These are phyloP conservation scores for Tenualosa thibaudeaui DNA, from an alignment of 2,797 vertebrate genomes.

Conservation along the genomic window DNA sequence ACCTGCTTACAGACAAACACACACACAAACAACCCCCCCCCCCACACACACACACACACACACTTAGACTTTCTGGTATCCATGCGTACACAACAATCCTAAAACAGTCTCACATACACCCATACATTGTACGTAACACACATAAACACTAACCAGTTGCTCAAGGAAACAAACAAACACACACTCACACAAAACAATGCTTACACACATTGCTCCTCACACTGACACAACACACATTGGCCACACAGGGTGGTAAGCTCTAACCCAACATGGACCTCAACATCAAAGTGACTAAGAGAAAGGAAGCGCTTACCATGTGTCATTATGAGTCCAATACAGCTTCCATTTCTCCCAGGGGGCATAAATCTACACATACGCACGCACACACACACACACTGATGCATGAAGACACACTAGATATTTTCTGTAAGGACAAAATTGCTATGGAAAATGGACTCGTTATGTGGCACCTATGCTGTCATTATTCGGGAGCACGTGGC, in stretches of 20 bases:
- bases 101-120: background rate
- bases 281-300: background rate
- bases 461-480: background rate
- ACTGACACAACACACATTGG: background rate
- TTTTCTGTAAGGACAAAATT: background rate
- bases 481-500: background rate
- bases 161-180: background rate
- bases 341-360: background rate
- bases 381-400: background rate
- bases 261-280: slow-evolving; percentile 15
- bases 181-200: background rate
- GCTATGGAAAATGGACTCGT: background rate
- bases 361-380: background rate
- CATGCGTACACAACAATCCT: background rate
- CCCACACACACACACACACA: background rate
- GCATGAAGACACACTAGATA: background rate
- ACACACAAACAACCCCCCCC: background rate
- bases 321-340: background rate
- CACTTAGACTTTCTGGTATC: background rate
- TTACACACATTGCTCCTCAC: background rate
- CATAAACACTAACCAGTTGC: background rate
- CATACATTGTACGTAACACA: background rate
- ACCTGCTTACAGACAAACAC: background rate
- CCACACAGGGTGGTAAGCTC: background rate
- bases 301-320: background rate